Evolutionary conservation across 2,113 vertebrate species (phyloP), one percentile per base, ranked within the genome.

Genomic region (Alectura lathami): DNA sequence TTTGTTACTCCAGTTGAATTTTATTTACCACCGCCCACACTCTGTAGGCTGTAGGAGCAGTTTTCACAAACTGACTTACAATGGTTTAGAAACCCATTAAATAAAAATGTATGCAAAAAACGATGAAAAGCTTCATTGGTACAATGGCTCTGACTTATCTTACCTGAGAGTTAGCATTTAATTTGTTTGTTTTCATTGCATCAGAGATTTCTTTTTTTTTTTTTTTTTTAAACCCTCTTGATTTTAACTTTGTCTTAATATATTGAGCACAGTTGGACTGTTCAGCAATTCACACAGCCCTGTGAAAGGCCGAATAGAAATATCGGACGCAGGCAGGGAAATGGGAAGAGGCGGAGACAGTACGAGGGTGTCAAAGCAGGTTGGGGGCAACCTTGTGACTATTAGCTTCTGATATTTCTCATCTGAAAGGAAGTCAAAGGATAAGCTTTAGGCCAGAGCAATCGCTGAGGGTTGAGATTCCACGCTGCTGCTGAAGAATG

Each of bases 391-490:
- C 9, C n/a, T 60, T 62, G 45, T 23, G 27, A 6, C 38, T 38
- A 17, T 43, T 38, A 24, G 48, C 38, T 30, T 8, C 62, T 26
- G 20, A 23, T 42, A 43, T 34, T 26, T 54, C 64, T 29, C 20
- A 26, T 3, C 11, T 34, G 64, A 30, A 21, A 43, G 62, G 62
- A 69, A 74, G 70, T 45, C 2, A 9, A 51, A 34, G 32, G 32
- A 76, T 64, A 20, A 50, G 42, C 53, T 83, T 56, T 22, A 21
- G 23, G 18, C 22, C 53, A 7, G 1, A 17, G 57, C 2, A 5
- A 72, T 38, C 2, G 0, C 17, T 12, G 9, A 0, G 3, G 42
- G 45, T 40, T 2, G 9, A 4, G 54, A 6, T 54, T 69, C 9
- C 7, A 2, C 57, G 6, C 47, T 54, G 76, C 40, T 42, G 60